phyloP scores from a whole-genome alignment of 2,888 invertebrate genomes.

The Galeopsomyia nigrocyanea region DNA sequence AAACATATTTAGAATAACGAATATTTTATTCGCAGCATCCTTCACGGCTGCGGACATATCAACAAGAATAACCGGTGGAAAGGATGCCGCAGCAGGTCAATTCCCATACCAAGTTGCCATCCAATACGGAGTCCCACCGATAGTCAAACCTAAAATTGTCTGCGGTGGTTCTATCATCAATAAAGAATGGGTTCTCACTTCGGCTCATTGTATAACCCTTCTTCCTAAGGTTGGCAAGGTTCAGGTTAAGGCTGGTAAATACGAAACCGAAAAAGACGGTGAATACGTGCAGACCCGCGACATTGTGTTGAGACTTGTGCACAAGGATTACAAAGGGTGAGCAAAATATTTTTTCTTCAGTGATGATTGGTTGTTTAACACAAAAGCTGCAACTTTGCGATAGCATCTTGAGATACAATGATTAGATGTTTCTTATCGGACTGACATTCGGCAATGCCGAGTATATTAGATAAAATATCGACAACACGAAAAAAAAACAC shows the following conservation, averaged over 20 bases:
- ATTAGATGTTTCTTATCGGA: no score
- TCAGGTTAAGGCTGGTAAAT: conserved; percentile 49
- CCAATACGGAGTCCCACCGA: conserved; percentile 11
- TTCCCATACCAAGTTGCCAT: conserved; percentile 37
- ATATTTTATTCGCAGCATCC: neutral
- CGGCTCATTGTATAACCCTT: conserved; percentile 47
- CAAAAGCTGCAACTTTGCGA: no score
- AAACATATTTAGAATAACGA: no score
- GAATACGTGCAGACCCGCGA: conserved; percentile 40
- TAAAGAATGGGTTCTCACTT: conserved; percentile 48
- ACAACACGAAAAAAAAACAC: no score
- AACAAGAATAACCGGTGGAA: conserved; percentile 13
- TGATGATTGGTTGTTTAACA: no score
- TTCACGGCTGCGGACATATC: neutral
- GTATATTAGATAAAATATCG: no score
- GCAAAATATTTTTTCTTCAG: no score
- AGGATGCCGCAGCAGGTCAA: conserved; percentile 25
- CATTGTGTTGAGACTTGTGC: conserved; percentile 7
- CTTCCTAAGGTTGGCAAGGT: conserved; percentile 39
- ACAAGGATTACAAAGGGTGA: conserved; percentile 43
- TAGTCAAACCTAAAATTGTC: conserved; percentile 34
- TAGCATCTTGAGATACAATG: no score
- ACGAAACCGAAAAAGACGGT: conserved; percentile 19
- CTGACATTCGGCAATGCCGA: no score
- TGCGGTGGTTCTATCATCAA: conserved; percentile 42